Percentiles rank a stretch among this genome's conserved stretches.
These are phyloP conservation scores for Steatornis caripensis DNA, from an alignment of 2,113 vertebrate genomes.

Conservation along the genomic window DNA sequence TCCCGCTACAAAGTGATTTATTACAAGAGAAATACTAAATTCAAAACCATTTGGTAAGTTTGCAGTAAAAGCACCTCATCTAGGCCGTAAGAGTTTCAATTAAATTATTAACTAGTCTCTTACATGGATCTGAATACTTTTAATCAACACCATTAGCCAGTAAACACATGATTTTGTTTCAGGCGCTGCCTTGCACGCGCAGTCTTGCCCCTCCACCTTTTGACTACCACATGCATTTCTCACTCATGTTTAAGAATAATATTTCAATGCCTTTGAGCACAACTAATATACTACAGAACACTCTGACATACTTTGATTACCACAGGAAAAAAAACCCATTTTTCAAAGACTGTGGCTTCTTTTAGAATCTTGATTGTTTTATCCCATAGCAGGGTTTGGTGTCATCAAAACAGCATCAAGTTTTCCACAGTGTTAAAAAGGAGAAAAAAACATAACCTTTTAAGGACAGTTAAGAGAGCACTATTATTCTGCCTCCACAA, in stretches of 20 bases:
- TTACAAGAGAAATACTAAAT: not conserved
- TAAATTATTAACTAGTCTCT: not conserved
- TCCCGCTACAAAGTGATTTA: not conserved
- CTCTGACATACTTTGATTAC: not conserved
- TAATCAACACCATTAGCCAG: not conserved
- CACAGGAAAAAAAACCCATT: not conserved
- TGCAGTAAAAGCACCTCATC: not conserved
- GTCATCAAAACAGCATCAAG: slow-evolving; percentile 14
- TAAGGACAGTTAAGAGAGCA: slow-evolving; percentile 34
- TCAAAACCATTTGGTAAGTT: not conserved
- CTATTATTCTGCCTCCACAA: slow-evolving; percentile 49
- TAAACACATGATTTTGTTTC: not conserved
- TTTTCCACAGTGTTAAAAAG: not conserved
- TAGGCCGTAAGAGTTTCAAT: not conserved
- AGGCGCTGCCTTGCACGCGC: not conserved
- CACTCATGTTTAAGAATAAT: not conserved
- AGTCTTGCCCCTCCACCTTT: not conserved
- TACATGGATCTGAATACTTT: not conserved
- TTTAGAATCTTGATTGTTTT: not conserved
- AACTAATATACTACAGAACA: not conserved
- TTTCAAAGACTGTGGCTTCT: not conserved
- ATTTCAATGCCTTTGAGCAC: not conserved
- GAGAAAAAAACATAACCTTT: slow-evolving; percentile 30
- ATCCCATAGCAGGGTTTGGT: not conserved
- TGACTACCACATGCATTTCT: not conserved